Conservation (phyloP, 1,140 invertebrate species). For the Holotrichia oblita region DNA sequence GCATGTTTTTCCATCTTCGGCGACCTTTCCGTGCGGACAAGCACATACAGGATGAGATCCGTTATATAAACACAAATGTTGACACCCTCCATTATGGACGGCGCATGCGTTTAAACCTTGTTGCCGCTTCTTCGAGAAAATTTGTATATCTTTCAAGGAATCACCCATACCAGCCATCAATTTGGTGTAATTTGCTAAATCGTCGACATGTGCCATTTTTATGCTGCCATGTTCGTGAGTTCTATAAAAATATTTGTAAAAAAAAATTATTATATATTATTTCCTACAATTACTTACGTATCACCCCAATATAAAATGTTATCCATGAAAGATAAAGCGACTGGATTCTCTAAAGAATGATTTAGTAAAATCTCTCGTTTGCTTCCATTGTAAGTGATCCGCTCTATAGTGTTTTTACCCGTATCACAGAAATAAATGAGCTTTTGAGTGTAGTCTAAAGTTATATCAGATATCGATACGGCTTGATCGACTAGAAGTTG, state of each 20-base stretch:
- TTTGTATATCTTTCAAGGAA: slow-evolving; percentile 76
- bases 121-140: slow-evolving; percentile 68
- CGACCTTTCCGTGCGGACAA: slow-evolving; percentile 78
- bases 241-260: slow-evolving; percentile 59
- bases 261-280: slow-evolving; percentile 36
- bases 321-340: slow-evolving; percentile 77
- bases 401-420: slow-evolving; percentile 85
- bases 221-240: slow-evolving; percentile 73
- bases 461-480: slow-evolving; percentile 67
- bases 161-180: slow-evolving; percentile 71
- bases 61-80: slow-evolving; percentile 78
- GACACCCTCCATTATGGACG: slow-evolving; percentile 79
- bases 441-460: slow-evolving; percentile 64
- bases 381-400: slow-evolving; percentile 76
- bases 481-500: slow-evolving; percentile 65
- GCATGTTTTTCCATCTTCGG: slow-evolving; percentile 71
- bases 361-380: slow-evolving; percentile 72
- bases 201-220: slow-evolving; percentile 68
- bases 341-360: slow-evolving; percentile 78
- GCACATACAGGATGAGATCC: slow-evolving; percentile 74
- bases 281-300: slow-evolving; percentile 52
- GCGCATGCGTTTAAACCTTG: slow-evolving; percentile 74
- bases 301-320: slow-evolving; percentile 91
- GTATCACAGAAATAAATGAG: slow-evolving; percentile 92
- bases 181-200: slow-evolving; percentile 66